Evolutionary conservation across 2,113 vertebrate species (phyloP).

Genomic region (Tapirus terrestris): DNA sequence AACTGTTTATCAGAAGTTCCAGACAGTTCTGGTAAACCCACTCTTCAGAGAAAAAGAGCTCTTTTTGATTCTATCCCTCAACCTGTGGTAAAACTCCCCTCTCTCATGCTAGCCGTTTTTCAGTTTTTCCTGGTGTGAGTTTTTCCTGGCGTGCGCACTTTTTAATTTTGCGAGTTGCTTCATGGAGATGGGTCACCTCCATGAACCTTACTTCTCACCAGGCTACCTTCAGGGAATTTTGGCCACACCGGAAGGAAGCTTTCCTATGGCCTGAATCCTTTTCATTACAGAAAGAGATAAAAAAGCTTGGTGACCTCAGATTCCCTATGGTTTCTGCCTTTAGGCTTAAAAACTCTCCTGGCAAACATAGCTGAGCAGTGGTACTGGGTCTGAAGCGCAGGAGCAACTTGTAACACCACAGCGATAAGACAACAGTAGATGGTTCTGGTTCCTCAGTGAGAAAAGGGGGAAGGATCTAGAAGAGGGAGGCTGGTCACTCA

Average conservation of each 20-base stretch:
- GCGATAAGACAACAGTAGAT: neutral
- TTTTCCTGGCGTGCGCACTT: neutral
- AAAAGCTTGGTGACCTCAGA: neutral
- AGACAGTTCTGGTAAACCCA: neutral
- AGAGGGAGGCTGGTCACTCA: neutral
- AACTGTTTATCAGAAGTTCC: neutral
- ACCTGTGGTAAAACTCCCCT: neutral
- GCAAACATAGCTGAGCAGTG: neutral
- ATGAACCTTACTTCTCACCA: neutral
- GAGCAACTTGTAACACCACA: neutral
- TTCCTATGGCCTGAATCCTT: neutral
- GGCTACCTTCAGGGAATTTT: neutral
- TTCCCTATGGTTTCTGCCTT: neutral
- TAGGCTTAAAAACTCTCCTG: neutral
- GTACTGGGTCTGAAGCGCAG: neutral
- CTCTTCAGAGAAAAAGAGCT: neutral
- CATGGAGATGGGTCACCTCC: no score
- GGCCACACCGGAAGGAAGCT: neutral
- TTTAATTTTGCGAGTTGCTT: neutral
- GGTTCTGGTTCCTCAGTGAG: neutral
- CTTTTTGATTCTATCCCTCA: neutral
- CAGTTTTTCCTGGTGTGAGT: neutral
- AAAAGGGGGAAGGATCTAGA: neutral
- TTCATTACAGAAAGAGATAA: neutral
- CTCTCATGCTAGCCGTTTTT: neutral